These are phyloP conservation scores for Crossocerus cetratus DNA, from an alignment of 2,888 invertebrate genomes.

Conservation along the genomic window DNA sequence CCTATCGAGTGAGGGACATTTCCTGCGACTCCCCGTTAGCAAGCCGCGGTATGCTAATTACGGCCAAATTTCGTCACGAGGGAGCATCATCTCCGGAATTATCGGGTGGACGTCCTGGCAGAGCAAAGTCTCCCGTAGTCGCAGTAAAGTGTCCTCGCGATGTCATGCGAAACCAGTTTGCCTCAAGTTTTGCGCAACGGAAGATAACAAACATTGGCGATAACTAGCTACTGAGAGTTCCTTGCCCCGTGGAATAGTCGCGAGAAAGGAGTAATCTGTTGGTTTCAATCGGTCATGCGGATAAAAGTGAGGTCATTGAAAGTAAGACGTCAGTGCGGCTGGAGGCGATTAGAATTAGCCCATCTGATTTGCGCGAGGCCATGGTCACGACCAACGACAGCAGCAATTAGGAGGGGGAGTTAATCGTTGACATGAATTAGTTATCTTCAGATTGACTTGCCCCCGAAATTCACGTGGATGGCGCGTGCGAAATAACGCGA, in stretches of 20 bases:
- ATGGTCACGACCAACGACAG: too few relatives aligned
- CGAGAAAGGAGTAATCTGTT: too few relatives aligned
- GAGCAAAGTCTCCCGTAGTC: not conserved
- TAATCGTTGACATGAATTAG: too few relatives aligned
- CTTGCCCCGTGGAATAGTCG: too few relatives aligned
- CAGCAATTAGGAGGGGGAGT: too few relatives aligned
- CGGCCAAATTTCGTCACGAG: slow-evolving; percentile 24
- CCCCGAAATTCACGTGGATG: too few relatives aligned
- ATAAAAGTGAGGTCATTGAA: not conserved
- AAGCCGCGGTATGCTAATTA: slow-evolving; percentile 23
- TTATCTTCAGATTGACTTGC: too few relatives aligned
- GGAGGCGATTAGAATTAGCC: too few relatives aligned
- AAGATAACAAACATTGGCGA: slow-evolving; percentile 50
- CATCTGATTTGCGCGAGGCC: too few relatives aligned
- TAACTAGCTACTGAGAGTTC: slow-evolving; percentile 31
- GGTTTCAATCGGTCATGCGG: too few relatives aligned
- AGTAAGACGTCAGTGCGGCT: not conserved
- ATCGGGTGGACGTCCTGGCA: not conserved
- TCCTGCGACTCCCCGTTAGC: slow-evolving; percentile 4
- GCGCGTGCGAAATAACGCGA: too few relatives aligned
- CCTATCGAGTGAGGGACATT: slow-evolving; percentile 32
- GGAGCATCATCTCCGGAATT: slow-evolving; percentile 10
- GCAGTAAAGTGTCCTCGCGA: slow-evolving; percentile 28
- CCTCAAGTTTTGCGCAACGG: slow-evolving; percentile 53
- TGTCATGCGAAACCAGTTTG: slow-evolving; percentile 54